Base-by-base conservation (phyloP, 2,888 invertebrate species). In the Periphyllus acericola region DNA sequence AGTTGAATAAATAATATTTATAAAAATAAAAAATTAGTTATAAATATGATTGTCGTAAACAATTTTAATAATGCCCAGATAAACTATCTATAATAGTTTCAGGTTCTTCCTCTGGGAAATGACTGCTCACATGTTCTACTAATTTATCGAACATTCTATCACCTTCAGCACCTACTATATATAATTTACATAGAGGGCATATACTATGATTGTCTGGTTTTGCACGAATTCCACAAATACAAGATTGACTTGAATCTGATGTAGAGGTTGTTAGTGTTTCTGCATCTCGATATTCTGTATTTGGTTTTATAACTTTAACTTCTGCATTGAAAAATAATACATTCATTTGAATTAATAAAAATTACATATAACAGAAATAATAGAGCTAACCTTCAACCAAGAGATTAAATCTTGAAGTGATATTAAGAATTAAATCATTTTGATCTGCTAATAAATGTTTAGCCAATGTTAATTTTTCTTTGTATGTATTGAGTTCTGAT, bases 51-150 rank as follows among this genome's bases (percentile, higher is more conserved):
- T 74, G n/a, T 5, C n/a, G 25, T 21, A 1, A 52, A 79, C 17
- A 19, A 11, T 78, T 79, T 87, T 74, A 87, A 72, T 74, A 87
- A 40, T 87, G 86, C 46, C 60, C 89, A 25, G 89, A 89, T 75
- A 86, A 78, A 81, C 89, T 87, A 87, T 87, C 86, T 55, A 82
- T 82, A 79, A 80, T 89, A 78, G 86, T 89, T 85, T 89, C 86
- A 60, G 80, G 71, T 80, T 87, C 89, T 84, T 84, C 85, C 5
- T 55, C 83, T 88, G 93, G 92, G 91, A 96, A 96, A 92, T 96
- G 96, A 90, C 93, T 94, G 91, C 96, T 94, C 52, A 96, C 96
- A 92, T 96, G 96, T 89, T 94, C 92, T 89, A 95, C 94, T 91
- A 96, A 96, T 79, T 93, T 93, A 46, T 93, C 92, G 91, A 96